phyloP scores from a whole-genome alignment of 2,113 vertebrate genomes.

The Gasterosteus nipponicus region DNA sequence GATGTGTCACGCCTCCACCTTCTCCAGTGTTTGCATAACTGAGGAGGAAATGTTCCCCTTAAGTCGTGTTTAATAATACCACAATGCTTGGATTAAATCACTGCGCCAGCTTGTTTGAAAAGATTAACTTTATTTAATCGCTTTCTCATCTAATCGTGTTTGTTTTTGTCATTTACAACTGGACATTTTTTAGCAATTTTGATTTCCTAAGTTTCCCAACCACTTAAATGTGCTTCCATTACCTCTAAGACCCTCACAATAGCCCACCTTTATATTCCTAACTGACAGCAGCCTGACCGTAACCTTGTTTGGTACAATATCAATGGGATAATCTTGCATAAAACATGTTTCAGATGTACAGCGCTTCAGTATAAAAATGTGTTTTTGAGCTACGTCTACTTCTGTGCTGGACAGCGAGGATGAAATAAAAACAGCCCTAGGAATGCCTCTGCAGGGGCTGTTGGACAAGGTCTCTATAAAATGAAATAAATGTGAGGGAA shows the following conservation, averaged over 20 bases:
- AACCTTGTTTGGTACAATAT: too few species aligned
- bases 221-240: background rate
- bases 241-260: background rate
- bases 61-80: conserved; percentile 22
- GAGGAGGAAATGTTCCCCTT: conserved; percentile 31
- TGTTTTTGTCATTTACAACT: background rate
- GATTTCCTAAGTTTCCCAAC: conserved; percentile 7
- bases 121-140: background rate
- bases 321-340: background rate
- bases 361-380: too few species aligned
- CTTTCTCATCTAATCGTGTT: conserved; percentile 7
- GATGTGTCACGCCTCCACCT: conserved; percentile 35
- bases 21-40: conserved; percentile 13
- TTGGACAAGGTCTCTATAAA: conserved; percentile 1
- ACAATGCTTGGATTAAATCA: conserved; percentile 36
- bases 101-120: conserved; percentile 14
- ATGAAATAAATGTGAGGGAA: conserved; percentile 30
- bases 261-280: background rate
- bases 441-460: background rate
- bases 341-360: too few species aligned
- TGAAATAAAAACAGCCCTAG: background rate
- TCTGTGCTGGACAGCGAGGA: background rate
- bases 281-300: background rate
- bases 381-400: too few species aligned
- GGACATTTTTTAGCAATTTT: background rate